phyloP scores from a whole-genome alignment of 2,113 vertebrate genomes.

The Psammodynastes pulverulentus region DNA sequence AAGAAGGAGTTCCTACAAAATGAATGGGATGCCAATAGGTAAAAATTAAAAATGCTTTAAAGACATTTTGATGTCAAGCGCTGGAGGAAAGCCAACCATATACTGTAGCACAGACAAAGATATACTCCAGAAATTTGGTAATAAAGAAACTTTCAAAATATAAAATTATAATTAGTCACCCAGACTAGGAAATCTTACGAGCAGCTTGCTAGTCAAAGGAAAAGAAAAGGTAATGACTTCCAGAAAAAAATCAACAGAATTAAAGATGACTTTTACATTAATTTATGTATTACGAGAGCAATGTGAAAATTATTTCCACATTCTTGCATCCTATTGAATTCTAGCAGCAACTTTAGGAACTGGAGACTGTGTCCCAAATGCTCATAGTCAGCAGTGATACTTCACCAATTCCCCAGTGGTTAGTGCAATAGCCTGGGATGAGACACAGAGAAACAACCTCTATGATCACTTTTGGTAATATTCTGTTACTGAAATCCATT shows the following conservation, averaged over 20 bases:
- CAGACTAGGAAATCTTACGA: background rate
- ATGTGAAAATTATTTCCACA: background rate
- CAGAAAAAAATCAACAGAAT: conserved; percentile 6
- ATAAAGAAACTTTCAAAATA: background rate
- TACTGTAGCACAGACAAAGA: conserved; percentile 6
- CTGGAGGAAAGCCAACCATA: conserved; percentile 15
- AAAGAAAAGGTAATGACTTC: background rate
- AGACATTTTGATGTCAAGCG: conserved; percentile 12
- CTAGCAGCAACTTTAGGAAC: background rate
- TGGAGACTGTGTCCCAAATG: background rate
- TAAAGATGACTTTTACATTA: background rate
- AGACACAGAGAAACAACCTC: background rate
- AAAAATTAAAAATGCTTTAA: conserved; percentile 21
- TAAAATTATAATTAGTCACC: conserved; percentile 21
- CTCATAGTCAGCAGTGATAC: background rate
- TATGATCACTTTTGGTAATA: background rate
- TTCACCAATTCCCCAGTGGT: background rate
- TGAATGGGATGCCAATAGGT: background rate
- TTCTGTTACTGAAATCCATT: background rate
- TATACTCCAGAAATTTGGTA: background rate
- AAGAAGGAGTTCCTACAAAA: background rate
- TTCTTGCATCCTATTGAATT: background rate
- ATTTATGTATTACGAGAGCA: background rate
- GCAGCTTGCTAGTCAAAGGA: background rate
- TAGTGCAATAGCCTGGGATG: background rate